Percentiles rank a stretch among this genome's conserved stretches.
phyloP scores from a whole-genome alignment of 2,888 invertebrate species.

The Nycteola revayana region DNA sequence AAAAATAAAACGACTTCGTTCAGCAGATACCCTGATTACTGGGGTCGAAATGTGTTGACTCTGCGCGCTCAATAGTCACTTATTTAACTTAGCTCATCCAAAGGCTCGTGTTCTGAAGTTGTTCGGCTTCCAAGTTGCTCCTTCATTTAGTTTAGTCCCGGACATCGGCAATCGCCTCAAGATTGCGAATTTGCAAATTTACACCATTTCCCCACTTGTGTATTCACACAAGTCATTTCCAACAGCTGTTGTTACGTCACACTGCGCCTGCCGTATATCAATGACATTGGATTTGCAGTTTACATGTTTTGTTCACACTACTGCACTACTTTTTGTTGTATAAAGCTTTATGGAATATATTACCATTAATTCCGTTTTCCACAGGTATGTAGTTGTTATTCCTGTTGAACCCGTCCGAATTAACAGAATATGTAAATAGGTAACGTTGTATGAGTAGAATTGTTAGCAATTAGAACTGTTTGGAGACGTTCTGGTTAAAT shows the following conservation, averaged over 20 bases:
- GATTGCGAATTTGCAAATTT: constrained; percentile 40
- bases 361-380: constrained; percentile 14
- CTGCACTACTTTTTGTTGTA: constrained; percentile 7
- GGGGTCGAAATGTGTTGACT: constrained; percentile 19
- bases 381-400: background rate
- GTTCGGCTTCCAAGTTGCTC: constrained; percentile 38
- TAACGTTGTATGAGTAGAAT: no score
- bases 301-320: constrained; percentile 4
- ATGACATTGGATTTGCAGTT: constrained; percentile 13
- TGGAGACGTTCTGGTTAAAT: no score
- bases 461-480: no score
- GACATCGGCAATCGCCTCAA: constrained; percentile 37
- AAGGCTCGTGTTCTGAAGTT: constrained; percentile 34
- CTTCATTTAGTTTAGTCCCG: constrained; percentile 40
- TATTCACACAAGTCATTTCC: constrained; percentile 2
- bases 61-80: constrained; percentile 33
- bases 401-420: no score
- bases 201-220: constrained; percentile 11
- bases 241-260: constrained; percentile 1
- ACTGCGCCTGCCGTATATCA: constrained; percentile 22
- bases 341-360: constrained; percentile 19
- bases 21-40: constrained; percentile 24
- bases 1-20: constrained; percentile 24
- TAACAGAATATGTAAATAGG: no score
- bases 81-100: constrained; percentile 53